Evolutionary conservation across 2,797 vertebrate species (phyloP), one percentile per base, ranked within the genome.

Genomic region (Numenius phaeopus): DNA sequence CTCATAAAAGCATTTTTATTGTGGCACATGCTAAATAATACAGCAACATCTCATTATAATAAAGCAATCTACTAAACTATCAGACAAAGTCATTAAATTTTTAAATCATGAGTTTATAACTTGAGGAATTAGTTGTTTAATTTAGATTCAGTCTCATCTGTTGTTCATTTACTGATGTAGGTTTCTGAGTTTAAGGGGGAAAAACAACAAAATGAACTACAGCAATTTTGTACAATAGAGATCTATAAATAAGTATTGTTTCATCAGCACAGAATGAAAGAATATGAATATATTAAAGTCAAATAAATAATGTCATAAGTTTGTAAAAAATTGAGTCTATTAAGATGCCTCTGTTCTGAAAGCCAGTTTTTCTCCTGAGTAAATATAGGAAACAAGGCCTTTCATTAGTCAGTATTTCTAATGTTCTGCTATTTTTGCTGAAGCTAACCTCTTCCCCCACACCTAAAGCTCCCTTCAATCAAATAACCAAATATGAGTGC

Each of bases 21-120:
- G 83, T 86, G 65, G 52, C 67, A 79, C 37, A 59, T 85, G 49
- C 78, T 92, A 95, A 94, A 93, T 80, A 93, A 93, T 88, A 91
- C 75, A 94, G 80, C 32, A 55, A 7, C 47, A 91, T 49, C 71
- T 44, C 46, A 59, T 89, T 92, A 80, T 52, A 90, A 83, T 66
- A 90, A 73, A 90, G 27, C 59, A 86, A 34, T 69, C 57, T 76
- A 32, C 39, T 69, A 72, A 64, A 37, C 55, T 47, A 23, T 32
- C 24, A 61, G 40, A 67, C 14, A 16, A 73, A 94, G 76, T 72
- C 15, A 62, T 86, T 85, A 91, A 13, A 59, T 71, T 92, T 96
- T 94, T 95, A 67, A 83, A 66, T 81, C 9, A 62, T 40, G 37
- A 50, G 55, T 49, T 89, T 94, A 30, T 66, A 65, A 69, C 13